phyloP scores from a whole-genome alignment of 2,888 invertebrate genomes.

The Prosapia bicincta region DNA sequence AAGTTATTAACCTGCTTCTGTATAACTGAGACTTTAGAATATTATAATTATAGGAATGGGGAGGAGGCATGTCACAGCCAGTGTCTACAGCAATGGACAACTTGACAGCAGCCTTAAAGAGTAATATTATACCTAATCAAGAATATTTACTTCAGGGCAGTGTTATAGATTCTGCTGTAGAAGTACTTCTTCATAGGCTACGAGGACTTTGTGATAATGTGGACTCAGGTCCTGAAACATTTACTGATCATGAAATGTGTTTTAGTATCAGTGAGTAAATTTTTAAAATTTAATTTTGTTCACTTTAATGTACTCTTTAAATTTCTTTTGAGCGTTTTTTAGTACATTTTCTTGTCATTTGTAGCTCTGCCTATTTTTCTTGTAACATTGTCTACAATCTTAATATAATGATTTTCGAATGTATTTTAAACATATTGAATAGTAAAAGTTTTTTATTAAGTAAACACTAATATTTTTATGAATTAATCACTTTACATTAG shows the following conservation, averaged over 20 bases:
- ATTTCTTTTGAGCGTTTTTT: too few species aligned
- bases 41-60: constrained; percentile 34
- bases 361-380: too few species aligned
- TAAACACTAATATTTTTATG: too few species aligned
- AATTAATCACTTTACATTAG: too few species aligned
- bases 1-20: too few species aligned
- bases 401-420: too few species aligned
- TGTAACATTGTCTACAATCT: too few species aligned
- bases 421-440: too few species aligned
- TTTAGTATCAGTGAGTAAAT: constrained; percentile 62
- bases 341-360: too few species aligned
- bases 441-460: too few species aligned
- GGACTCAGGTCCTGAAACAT: constrained; percentile 84
- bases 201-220: constrained; percentile 92
- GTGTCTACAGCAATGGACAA: constrained; percentile 61
- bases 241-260: constrained; percentile 92
- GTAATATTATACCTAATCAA: constrained; percentile 87
- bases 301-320: too few species aligned
- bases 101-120: constrained; percentile 71
- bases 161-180: constrained; percentile 85
- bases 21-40: not conserved
- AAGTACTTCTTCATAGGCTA: constrained; percentile 83
- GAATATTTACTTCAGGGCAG: constrained; percentile 94
- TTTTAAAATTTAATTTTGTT: not conserved
- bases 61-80: constrained; percentile 31